Percentiles rank a stretch among this genome's conserved stretches.
phyloP scores from a whole-genome alignment of 2,797 vertebrate species.

The Ptychadena robeensis region DNA sequence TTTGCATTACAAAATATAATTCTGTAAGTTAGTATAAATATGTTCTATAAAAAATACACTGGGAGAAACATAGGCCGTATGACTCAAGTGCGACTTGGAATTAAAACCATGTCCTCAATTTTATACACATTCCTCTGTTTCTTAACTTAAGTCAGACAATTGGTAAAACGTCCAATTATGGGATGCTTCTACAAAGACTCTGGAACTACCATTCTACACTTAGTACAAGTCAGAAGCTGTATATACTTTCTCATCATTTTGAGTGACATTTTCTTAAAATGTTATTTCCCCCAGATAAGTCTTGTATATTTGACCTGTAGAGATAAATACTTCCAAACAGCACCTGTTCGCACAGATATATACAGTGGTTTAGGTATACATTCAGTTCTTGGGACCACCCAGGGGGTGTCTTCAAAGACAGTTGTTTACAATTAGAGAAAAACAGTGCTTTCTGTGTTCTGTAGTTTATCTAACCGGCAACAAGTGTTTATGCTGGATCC shows the following conservation, averaged over 20 bases:
- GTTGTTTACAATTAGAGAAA: neutral
- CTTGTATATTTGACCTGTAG: neutral
- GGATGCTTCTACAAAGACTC: too few relatives aligned
- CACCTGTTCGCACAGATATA: neutral
- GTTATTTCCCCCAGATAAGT: neutral
- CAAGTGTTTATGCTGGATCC: too few relatives aligned
- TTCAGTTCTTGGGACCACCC: neutral
- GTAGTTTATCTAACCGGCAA: neutral
- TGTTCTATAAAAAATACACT: neutral
- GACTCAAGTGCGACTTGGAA: neutral
- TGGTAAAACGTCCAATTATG: too few relatives aligned
- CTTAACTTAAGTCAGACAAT: too few relatives aligned
- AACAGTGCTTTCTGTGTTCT: neutral
- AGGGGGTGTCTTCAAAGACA: neutral
- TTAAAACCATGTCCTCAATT: neutral
- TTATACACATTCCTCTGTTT: neutral
- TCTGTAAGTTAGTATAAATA: neutral
- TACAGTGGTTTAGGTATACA: neutral
- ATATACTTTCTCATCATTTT: neutral
- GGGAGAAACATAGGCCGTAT: neutral
- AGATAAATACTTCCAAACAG: neutral
- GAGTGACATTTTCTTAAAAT: neutral
- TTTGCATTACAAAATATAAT: neutral
- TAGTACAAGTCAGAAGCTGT: too few relatives aligned
- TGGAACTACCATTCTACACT: too few relatives aligned